These are phyloP conservation scores for Manduca sexta DNA, from an alignment of 1,140 invertebrate species.

Conservation along the genomic window DNA sequence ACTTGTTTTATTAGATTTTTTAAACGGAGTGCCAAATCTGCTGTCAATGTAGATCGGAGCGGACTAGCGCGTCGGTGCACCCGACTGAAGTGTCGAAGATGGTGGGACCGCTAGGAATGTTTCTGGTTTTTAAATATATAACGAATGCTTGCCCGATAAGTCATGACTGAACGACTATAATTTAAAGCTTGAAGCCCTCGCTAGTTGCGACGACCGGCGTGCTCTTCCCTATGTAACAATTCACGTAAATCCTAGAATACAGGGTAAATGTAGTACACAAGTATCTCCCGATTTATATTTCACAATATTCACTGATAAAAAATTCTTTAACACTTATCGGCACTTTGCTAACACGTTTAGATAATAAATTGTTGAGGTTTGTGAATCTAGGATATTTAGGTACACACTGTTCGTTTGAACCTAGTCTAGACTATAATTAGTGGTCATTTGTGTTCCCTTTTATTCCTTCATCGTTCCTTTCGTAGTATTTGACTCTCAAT, in stretches of 20 bases:
- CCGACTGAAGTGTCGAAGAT: background rate
- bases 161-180: constrained; percentile 44
- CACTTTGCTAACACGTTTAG: constrained; percentile 61
- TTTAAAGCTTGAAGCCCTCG: background rate
- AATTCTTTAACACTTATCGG: constrained; percentile 61
- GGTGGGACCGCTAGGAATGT: too few relatives aligned
- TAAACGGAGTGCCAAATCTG: constrained; percentile 60
- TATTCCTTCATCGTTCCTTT: too few relatives aligned
- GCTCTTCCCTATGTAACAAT: constrained; percentile 2
- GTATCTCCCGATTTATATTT: constrained; percentile 57
- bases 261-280: constrained; percentile 69
- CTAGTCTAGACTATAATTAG: constrained; percentile 49
- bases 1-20: constrained; percentile 64
- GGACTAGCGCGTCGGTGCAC: background rate
- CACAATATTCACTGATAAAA: constrained; percentile 63
- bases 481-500: background rate
- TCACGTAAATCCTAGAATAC: constrained; percentile 69
- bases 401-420: constrained; percentile 42
- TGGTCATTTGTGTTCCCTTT: constrained; percentile 23
- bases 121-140: constrained; percentile 1
- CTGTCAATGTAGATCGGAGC: too few relatives aligned
- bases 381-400: constrained; percentile 49
- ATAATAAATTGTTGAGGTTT: constrained; percentile 61
- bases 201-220: constrained; percentile 1
- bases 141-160: constrained; percentile 53